Evolutionary conservation across 2,113 vertebrate genomes (phyloP), one percentile per base, ranked within the genome.

Genomic region (Plecturocebus donacophilus): DNA sequence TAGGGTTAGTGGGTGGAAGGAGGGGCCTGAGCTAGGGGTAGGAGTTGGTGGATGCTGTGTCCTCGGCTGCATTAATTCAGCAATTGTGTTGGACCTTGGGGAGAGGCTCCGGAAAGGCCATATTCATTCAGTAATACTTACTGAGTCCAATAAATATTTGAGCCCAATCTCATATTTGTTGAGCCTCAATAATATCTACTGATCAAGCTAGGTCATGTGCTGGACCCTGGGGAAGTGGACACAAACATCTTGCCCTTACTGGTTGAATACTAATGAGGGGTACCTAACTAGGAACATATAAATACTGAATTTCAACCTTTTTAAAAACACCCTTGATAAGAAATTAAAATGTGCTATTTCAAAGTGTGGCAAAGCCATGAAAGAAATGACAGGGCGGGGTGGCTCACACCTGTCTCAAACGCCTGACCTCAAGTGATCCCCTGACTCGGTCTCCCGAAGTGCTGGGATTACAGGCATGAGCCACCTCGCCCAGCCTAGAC

Each of bases 1-100:
- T 3, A 0, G 19, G n/a, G 11, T 23, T 16, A 1, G 11, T 5
- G 23, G 0, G 11, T 6, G 75, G 30, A 64, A 30, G 61, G 27
- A 2, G 61, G 56, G 20, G 23, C 8, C 21, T 58, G 56, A 21
- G 56, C 8, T 23, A 21, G 21, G 21, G 8, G 21, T 58, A 58
- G 8, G 12, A 64, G 13, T 32, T 64, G 61, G 12, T 32, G 61
- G 61, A 30, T 32, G 61, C 61, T 64, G 30, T 6, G 40, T 52
- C 32, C 52, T 71, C 8, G 56, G 58, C 49, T 61, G 49, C 73
- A 3, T 0, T 12, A 13, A 40, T 54, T 56, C 27, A 52, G 49
- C 27, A 35, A 54, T 38, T 45, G 68, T 76, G 27, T 75, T 64
- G 85, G 56, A 81, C n/a, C 30, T 32, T 58, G 47, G 80, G 52